Percentiles rank a stretch among this genome's conserved stretches.
Evolutionary conservation across 2,797 vertebrate genomes (phyloP).

Genomic region (Betta splendens): DNA sequence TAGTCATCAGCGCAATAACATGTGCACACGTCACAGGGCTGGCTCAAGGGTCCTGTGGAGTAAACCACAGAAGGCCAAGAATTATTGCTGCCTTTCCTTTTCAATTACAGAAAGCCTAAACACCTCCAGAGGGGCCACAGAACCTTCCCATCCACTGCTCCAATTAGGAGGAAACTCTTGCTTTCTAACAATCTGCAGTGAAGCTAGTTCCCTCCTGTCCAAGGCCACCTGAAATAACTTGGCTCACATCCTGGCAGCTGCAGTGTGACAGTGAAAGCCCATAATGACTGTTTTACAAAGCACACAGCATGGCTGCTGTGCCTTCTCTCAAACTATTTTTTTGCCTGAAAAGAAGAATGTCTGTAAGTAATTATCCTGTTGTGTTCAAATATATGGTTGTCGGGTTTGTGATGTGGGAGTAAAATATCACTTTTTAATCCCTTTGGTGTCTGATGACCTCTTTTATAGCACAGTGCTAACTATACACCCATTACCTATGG

Average conservation of each 20-base stretch:
- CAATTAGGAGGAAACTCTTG: slow-evolving; percentile 73
- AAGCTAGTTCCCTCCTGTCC: slow-evolving; percentile 51
- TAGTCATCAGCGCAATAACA: slow-evolving; percentile 78
- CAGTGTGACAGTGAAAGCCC: slow-evolving; percentile 56
- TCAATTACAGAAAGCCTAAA: slow-evolving; percentile 78
- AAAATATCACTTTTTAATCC: slow-evolving; percentile 43
- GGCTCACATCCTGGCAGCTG: slow-evolving; percentile 59
- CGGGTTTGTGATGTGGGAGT: slow-evolving; percentile 34
- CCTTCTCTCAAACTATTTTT: slow-evolving; percentile 38
- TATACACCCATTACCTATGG: slow-evolving; percentile 2
- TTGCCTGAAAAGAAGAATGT: slow-evolving; percentile 17
- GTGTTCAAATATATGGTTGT: slow-evolving; percentile 38
- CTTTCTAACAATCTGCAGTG: slow-evolving; percentile 75
- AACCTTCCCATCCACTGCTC: slow-evolving; percentile 57
- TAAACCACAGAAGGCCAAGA: slow-evolving; percentile 74
- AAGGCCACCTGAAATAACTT: slow-evolving; percentile 73
- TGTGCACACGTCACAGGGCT: slow-evolving; percentile 74
- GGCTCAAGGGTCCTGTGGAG: slow-evolving; percentile 66
- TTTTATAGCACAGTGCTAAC: slow-evolving; percentile 32
- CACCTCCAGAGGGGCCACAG: slow-evolving; percentile 61
- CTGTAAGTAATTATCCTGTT: slow-evolving; percentile 26
- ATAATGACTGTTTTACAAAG: slow-evolving; percentile 47
- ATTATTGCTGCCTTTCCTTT: slow-evolving; percentile 78
- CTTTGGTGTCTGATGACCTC: slow-evolving; percentile 17
- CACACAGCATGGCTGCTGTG: slow-evolving; percentile 32